Evolutionary conservation across 2,888 invertebrate species (phyloP), one percentile per base, ranked within the genome.

Genomic region (Drosophila formosana): DNA sequence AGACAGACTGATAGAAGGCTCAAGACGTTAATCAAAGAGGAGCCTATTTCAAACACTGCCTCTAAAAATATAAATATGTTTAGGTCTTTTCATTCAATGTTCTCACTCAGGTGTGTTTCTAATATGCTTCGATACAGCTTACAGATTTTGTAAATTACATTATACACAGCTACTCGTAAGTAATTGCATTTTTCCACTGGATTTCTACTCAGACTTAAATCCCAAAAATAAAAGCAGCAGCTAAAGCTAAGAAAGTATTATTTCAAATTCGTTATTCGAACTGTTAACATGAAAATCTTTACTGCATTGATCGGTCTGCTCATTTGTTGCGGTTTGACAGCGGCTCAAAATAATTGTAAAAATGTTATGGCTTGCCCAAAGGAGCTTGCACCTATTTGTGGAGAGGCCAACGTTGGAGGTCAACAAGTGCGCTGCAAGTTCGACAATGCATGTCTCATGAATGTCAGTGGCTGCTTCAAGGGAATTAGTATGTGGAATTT

Each of bases 371-470:
- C 18, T 18, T 18, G 18, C 18, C 18, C 18, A 18, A 1, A 1
- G 0, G 0, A 56, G 8, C 74, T 55, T 18, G 18, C 18, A 18
- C 74, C 74, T 8, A 37, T 66, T n/a, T 74, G 74, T 53, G 74
- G 43, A 6, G 23, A 52, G 37, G 66, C 70, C 8, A 9, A 4
- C 5, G n/a, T 74, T 11, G 7, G 11, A 4, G 74, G 66, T 11
- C 26, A 23, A 11, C 0, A 0, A 1, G 26, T 65, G 8, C 43
- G 18, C 4, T 74, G 73, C 37, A 9, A 46, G 8, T 74, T 74
- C 37, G 32, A 60, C 9, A 74, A 57, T n/a, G n/a, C 34, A 4
- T 73, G 72, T 9, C 0, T 0, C 6, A 52, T 72, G 72, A n/a
- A 23, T 2, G 30, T 8, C 3, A 72, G n/a, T 45, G 47, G 37